These are phyloP conservation scores for Brachyistius frenatus DNA, from an alignment of 2,113 vertebrate species.

Conservation along the genomic window DNA sequence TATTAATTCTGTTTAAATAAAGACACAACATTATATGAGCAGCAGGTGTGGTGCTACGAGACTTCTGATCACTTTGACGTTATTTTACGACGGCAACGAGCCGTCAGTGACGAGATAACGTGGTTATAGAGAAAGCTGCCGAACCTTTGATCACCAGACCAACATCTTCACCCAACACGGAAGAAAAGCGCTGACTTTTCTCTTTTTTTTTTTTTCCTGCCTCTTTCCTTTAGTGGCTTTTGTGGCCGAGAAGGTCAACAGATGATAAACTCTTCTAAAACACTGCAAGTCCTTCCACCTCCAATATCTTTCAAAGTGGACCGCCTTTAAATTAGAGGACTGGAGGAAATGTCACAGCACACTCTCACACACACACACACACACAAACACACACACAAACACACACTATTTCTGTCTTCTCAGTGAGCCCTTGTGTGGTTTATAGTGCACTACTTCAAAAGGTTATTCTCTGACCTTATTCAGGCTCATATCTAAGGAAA, in stretches of 20 bases:
- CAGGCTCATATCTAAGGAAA: conserved; percentile 72
- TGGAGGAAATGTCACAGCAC: conserved; percentile 74
- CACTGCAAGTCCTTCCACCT: conserved; percentile 68
- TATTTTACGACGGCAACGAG: not conserved
- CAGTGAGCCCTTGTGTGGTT: conserved; percentile 52
- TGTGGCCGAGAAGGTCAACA: conserved; percentile 77
- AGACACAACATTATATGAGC: too few relatives aligned
- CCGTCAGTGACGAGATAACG: conserved; percentile 13
- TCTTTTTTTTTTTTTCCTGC: conserved; percentile 5
- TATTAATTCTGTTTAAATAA: too few relatives aligned
- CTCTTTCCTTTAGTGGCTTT: conserved; percentile 52
- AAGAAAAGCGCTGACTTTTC: not conserved
- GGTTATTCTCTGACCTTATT: conserved; percentile 79
- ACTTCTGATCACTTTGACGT: too few relatives aligned
- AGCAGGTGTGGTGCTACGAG: too few relatives aligned
- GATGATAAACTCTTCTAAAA: conserved; percentile 78
- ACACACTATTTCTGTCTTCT: conserved; percentile 15
- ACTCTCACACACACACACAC: conserved; percentile 2
- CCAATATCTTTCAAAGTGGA: conserved; percentile 74
- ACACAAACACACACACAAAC: not conserved
- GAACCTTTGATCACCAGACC: not conserved
- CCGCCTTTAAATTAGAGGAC: conserved; percentile 76
- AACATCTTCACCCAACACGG: conserved; percentile 20
- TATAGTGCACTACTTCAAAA: conserved; percentile 70
- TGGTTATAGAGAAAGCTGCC: conserved; percentile 5